Evolutionary conservation across 2,797 vertebrate genomes (phyloP).

Genomic region (Gallinago stenura): DNA sequence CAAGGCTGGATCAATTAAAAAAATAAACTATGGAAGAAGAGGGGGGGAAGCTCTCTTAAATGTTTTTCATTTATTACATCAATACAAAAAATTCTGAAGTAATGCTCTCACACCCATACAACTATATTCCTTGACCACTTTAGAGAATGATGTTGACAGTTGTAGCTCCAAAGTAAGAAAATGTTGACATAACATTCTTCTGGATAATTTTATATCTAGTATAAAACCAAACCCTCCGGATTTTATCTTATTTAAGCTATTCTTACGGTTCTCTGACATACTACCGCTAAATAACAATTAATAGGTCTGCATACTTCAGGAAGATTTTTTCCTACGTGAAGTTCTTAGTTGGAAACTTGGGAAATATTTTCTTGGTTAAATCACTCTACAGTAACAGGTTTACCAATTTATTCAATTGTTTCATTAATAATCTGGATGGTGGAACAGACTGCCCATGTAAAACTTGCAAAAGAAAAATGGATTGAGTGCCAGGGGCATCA

Average conservation of each 20-base stretch:
- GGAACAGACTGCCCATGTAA: neutral
- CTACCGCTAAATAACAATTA: neutral
- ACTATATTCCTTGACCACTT: neutral
- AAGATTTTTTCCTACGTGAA: neutral
- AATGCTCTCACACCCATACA: neutral
- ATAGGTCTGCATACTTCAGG: neutral
- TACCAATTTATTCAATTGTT: neutral
- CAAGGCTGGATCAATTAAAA: slow-evolving; percentile 77
- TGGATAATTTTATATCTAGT: neutral
- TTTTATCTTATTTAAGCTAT: neutral
- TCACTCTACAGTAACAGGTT: neutral
- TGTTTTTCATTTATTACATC: neutral
- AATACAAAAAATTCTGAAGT: neutral
- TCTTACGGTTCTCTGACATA: neutral
- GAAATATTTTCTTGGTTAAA: neutral
- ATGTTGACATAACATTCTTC: neutral
- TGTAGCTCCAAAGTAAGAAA: neutral
- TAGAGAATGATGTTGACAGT: neutral
- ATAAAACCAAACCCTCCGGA: neutral
- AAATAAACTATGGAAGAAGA: neutral
- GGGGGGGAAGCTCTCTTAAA: neutral
- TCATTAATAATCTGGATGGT: neutral
- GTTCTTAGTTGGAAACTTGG: neutral
- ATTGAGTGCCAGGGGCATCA: neutral
- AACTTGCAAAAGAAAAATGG: neutral